Base-by-base conservation (phyloP, 92 coral and sea anemone species). In the Phenganax subtilis region DNA sequence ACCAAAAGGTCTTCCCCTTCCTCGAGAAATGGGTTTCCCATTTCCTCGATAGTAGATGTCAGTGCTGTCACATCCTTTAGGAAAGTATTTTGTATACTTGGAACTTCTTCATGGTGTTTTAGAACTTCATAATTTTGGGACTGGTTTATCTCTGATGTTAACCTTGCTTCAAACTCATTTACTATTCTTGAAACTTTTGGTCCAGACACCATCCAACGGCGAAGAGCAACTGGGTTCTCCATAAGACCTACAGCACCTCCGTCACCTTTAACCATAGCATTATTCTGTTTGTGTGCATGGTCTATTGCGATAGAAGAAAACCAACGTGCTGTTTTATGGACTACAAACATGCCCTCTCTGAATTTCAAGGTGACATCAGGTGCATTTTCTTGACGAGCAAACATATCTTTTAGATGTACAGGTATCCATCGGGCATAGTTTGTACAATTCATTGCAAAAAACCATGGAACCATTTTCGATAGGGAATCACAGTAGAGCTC, bases 181-280 rank as follows among this genome's bases (percentile, higher is more conserved):
- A 85, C 89, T 0, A 88, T 81, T 71, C 89, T 54, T 15, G 91
- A 89, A 66, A 88, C 86, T 65, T 88, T 86, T 6, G 89, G 91
- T 0, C 89, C 87, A 44, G 87, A 88, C 15, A 86, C 74, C 87
- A 88, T 88, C 91, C 91, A 88, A n/a, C 89, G 51, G 8, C 81
- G 85, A 57, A 82, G 91, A 16, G 91, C 89, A 52, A 8, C 25
- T 0, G 87, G 83, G 71, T 88, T 86, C 54, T 88, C 91, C 16
- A 88, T 77, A 17, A 87, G 77, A 57, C 89, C 87, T 6, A 85
- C 85, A 5, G 90, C 89, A 7, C 89, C 77, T 12, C 93, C 87
- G 54, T 87, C 86, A 8, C 90, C 90, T 74, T 87, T 90, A 31
- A 87, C 90, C 84, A 81, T 54, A 9, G 81, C 87, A 76, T 80